Evolutionary conservation across 1,140 invertebrate genomes (phyloP), one percentile per base, ranked within the genome.

Genomic region (Diachasmimorpha longicaudata): DNA sequence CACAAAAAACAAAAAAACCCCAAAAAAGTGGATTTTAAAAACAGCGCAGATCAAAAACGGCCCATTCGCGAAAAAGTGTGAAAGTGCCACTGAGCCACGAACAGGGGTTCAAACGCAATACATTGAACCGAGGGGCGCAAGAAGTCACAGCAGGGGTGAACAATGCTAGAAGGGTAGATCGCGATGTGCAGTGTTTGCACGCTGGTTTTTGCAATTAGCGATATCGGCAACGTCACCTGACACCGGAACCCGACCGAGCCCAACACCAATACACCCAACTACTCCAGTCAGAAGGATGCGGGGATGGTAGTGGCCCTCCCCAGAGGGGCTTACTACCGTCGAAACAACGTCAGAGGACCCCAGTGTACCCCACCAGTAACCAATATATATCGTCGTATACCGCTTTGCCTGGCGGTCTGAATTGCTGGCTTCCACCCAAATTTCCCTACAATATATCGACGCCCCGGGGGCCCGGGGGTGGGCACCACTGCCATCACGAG

Each of bases 121-220:
- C 16, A 52, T 63, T 63, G 21, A 11, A 25, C 21, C 3, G 23
- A 14, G 23, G 23, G 23, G 58, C 14, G 52, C 23, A 70, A 71
- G 31, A 42, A 68, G 70, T 46, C 48, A 67, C 23, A 63, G 23
- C 4, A 63, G 58, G 58, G 58, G 58, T 42, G 39, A 42, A 13
- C 39, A 42, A 42, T 42, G n/a, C n/a, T 19, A 4, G 48, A 52
- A 16, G 36, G 21, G 21, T 14, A 39, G 48, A 58, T 52, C 19
- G 23, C 14, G 10, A 52, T 74, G 70, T 42, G 76, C 70, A 74
- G 77, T 78, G 76, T 79, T 77, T 77, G 77, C 75, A 52, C 70
- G 77, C 73, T 81, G 79, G 79, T 84, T 84, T 84, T 84, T 84
- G 83, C 83, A 84, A 84, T 84, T 84, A 84, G 81, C 81, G 79